Conservation (phyloP, 2,888 invertebrate species). For the Aleiodes alternator region DNA sequence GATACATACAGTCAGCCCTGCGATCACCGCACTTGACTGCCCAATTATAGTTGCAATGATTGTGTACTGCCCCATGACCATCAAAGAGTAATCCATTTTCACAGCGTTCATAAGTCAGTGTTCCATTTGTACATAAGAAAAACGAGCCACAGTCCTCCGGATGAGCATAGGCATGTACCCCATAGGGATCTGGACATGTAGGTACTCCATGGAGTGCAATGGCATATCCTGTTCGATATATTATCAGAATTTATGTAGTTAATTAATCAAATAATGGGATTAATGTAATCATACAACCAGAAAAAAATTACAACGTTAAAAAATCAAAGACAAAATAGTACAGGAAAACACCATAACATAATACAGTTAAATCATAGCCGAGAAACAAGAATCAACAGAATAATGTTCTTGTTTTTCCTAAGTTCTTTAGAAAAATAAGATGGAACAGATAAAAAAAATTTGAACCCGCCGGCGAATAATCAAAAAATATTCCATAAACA, state of each 20-base stretch:
- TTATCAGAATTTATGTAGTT: neutral
- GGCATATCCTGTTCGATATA: slow-evolving; percentile 77
- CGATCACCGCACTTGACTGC: slow-evolving; percentile 90
- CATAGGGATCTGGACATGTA: slow-evolving; percentile 88
- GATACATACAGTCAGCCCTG: slow-evolving; percentile 85
- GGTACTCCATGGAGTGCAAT: slow-evolving; percentile 82
- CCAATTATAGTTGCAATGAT: slow-evolving; percentile 97
- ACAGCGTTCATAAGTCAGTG: slow-evolving; percentile 91
- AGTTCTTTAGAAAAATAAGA: too few species aligned
- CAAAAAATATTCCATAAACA: too few species aligned
- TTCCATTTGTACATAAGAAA: slow-evolving; percentile 94
- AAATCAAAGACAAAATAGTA: neutral
- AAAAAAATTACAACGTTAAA: neutral
- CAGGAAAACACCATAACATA: too few species aligned
- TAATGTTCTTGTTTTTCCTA: too few species aligned
- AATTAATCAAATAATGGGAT: neutral
- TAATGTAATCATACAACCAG: neutral
- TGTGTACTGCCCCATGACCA: slow-evolving; percentile 91
- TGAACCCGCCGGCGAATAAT: too few species aligned
- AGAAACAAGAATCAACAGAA: too few species aligned
- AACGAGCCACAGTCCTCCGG: slow-evolving; percentile 92
- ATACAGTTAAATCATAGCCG: too few species aligned
- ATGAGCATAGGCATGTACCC: slow-evolving; percentile 89
- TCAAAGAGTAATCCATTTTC: slow-evolving; percentile 94
- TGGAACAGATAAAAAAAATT: too few species aligned